phyloP scores from a whole-genome alignment of 2,888 invertebrate genomes.

The Eristalis tenax region DNA sequence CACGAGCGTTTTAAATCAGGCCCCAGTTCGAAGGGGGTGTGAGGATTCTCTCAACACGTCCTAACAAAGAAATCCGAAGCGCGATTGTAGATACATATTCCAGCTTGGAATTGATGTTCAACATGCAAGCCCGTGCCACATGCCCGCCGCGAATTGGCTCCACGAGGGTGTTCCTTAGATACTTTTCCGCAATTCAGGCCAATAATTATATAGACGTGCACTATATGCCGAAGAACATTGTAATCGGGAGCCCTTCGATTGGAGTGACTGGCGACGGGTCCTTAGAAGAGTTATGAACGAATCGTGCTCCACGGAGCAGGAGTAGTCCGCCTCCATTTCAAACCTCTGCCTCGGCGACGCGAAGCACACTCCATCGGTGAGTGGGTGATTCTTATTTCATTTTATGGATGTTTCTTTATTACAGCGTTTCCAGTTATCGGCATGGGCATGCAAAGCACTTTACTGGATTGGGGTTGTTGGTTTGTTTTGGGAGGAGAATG shows the following conservation, averaged over 20 bases:
- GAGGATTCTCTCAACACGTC: conserved; percentile 27
- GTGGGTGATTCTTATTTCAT: conserved; percentile 65
- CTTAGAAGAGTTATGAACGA: conserved; percentile 66
- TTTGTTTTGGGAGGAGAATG: conserved; percentile 51
- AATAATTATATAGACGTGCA: conserved; percentile 54
- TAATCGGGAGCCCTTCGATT: conserved; percentile 22
- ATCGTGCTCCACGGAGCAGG: conserved; percentile 46
- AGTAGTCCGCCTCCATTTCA: conserved; percentile 3
- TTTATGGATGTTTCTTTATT: conserved; percentile 71
- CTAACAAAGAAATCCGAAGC: conserved; percentile 58
- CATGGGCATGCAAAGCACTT: conserved; percentile 69
- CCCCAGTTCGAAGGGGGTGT: neutral
- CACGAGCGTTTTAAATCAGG: conserved; percentile 38
- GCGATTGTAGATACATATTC: conserved; percentile 52
- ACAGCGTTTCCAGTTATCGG: conserved; percentile 63
- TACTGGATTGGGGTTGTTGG: conserved; percentile 62
- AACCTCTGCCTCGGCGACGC: conserved; percentile 19
- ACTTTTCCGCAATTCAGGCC: conserved; percentile 51
- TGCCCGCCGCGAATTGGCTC: conserved; percentile 33
- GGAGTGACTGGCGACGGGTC: conserved; percentile 6
- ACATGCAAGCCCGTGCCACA: conserved; percentile 57
- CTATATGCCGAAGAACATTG: conserved; percentile 4
- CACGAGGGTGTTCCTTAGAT: conserved; percentile 53
- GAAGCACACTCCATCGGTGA: conserved; percentile 26
- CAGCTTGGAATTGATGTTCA: conserved; percentile 61